A percentile compares a stretch with the other conserved stretches of the same genome.
phyloP scores from a whole-genome alignment of 2,888 invertebrate species.

The Synergus itoensis region DNA sequence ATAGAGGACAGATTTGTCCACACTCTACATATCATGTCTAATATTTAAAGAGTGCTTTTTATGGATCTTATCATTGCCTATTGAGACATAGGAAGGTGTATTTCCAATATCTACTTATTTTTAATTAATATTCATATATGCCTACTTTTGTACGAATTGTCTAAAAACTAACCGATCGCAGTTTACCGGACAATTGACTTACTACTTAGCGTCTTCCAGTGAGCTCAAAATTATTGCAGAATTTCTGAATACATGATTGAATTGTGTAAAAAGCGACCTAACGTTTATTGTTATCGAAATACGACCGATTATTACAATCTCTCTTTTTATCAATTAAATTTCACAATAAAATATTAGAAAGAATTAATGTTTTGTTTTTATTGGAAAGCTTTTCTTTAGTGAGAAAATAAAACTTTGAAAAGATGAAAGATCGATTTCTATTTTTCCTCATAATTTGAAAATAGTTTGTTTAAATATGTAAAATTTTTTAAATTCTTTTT shows the following conservation, averaged over 20 bases:
- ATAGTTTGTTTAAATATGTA: neutral
- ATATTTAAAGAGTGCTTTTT: constrained; percentile 8
- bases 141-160: neutral
- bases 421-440: too few relatives aligned
- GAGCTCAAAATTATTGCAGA: constrained; percentile 6
- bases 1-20: neutral
- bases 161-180: neutral
- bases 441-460: too few relatives aligned
- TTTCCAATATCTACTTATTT: neutral
- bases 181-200: neutral
- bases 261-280: neutral
- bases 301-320: constrained; percentile 6
- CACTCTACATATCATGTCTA: neutral
- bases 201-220: constrained; percentile 27
- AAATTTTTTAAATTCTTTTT: too few relatives aligned
- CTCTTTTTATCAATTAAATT: constrained; percentile 5
- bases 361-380: neutral
- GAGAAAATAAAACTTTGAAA: neutral
- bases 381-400: neutral
- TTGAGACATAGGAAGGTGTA: neutral
- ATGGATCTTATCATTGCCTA: neutral
- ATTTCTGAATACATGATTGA: neutral
- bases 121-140: neutral
- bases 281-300: constrained; percentile 10
- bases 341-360: constrained; percentile 21